Conservation (phyloP, 2,113 vertebrate species). For the Aptenodytes forsteri region DNA sequence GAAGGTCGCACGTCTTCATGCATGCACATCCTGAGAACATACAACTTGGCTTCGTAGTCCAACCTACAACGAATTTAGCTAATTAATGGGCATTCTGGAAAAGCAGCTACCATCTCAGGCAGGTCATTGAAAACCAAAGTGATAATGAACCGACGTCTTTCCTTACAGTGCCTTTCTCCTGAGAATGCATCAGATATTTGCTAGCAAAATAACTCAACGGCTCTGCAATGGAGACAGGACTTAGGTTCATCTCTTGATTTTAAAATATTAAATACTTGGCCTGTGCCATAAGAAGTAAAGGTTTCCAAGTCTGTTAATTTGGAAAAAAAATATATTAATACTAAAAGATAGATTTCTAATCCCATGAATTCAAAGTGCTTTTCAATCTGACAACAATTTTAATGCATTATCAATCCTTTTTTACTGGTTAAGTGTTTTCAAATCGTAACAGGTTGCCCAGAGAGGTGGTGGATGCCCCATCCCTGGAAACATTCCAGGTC, state of each 20-base stretch:
- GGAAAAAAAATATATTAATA: background rate
- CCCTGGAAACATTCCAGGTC: too few relatives aligned
- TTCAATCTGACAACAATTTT: background rate
- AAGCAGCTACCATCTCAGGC: background rate
- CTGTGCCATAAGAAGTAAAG: background rate
- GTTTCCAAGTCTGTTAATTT: background rate
- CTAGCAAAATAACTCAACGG: background rate
- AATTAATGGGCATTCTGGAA: background rate
- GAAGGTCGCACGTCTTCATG: rapidly evolving
- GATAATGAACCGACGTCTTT: rapidly evolving
- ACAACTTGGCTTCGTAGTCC: too few relatives aligned
- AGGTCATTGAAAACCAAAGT: background rate
- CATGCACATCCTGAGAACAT: too few relatives aligned
- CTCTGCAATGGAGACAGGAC: background rate
- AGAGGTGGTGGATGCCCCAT: too few relatives aligned
- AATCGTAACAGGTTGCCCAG: too few relatives aligned
- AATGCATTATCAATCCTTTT: background rate
- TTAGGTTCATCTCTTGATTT: background rate
- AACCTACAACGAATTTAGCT: background rate
- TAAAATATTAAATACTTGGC: background rate
- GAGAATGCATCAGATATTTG: background rate
- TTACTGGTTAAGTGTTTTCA: background rate
- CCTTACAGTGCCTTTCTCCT: background rate
- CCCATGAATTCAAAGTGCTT: background rate
- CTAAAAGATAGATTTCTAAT: background rate